Evolutionary conservation across 1,140 invertebrate species (phyloP).

Genomic region (Nasonia vitripennis): DNA sequence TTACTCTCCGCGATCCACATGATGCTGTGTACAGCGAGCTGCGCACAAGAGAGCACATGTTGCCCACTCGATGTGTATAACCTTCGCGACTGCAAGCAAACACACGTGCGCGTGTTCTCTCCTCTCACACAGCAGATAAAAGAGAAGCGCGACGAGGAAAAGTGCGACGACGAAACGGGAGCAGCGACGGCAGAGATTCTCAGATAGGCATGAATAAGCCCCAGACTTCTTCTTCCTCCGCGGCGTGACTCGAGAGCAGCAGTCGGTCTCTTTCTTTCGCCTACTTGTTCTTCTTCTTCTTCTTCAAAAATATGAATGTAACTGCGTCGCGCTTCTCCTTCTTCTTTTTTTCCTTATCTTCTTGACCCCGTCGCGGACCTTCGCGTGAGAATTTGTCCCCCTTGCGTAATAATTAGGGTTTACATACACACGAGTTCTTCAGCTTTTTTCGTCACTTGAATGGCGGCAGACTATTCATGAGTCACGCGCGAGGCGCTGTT

Average conservation of each 20-base stretch:
- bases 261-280: not conserved
- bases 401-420: constrained; percentile 22
- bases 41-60: not conserved
- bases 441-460: not conserved
- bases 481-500: not conserved
- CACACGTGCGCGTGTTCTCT: not conserved
- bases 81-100: not conserved
- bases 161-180: constrained; percentile 8
- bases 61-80: not conserved
- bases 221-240: not conserved
- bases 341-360: not conserved
- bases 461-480: constrained; percentile 16
- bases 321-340: not conserved
- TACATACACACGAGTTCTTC: not conserved
- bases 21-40: not conserved
- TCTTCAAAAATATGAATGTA: constrained; percentile 24
- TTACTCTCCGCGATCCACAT: not conserved
- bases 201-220: constrained; percentile 27
- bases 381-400: constrained; percentile 30
- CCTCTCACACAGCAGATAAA: not conserved
- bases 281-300: not conserved
- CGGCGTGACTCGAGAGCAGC: constrained; percentile 20
- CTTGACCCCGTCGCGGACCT: constrained; percentile 35
- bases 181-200: constrained; percentile 13
- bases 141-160: constrained; percentile 8